A percentile compares a stretch with the other conserved stretches of the same genome.
Evolutionary conservation across 2,797 vertebrate genomes (phyloP).

Genomic region (Intellagama lesueurii): DNA sequence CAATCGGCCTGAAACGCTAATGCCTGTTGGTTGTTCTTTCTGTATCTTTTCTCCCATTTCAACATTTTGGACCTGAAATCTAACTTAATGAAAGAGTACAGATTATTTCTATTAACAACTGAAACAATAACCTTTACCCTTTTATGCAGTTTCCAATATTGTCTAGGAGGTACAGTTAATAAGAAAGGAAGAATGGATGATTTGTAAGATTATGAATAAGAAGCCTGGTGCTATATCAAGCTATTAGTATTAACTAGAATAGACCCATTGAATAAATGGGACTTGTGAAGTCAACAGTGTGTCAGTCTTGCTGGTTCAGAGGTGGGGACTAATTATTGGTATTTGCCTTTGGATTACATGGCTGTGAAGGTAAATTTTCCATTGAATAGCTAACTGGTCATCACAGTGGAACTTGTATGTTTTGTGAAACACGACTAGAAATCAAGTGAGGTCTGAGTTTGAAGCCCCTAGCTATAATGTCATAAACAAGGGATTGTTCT

Average conservation of each 20-base stretch:
- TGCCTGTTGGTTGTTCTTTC: neutral
- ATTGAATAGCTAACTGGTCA: neutral
- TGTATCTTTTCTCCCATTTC: neutral
- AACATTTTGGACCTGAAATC: neutral
- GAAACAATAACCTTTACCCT: neutral
- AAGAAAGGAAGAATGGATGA: neutral
- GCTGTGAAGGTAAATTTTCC: neutral
- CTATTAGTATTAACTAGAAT: too few relatives aligned
- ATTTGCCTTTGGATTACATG: neutral
- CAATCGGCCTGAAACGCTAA: neutral
- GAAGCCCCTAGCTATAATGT: neutral
- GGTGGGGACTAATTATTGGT: too few relatives aligned
- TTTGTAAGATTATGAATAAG: slow-evolving; percentile 12
- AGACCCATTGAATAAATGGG: too few relatives aligned
- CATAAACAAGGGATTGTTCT: neutral
- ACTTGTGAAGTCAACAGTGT: too few relatives aligned
- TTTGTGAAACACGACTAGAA: neutral
- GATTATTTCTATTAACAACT: neutral
- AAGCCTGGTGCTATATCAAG: neutral
- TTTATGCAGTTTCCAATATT: neutral
- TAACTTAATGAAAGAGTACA: neutral
- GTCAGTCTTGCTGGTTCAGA: too few relatives aligned
- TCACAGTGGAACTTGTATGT: neutral
- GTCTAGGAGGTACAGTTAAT: neutral
- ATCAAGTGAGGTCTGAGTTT: neutral